Base-by-base conservation (phyloP, 2,797 vertebrate species). In the Toxotes lorentzi region DNA sequence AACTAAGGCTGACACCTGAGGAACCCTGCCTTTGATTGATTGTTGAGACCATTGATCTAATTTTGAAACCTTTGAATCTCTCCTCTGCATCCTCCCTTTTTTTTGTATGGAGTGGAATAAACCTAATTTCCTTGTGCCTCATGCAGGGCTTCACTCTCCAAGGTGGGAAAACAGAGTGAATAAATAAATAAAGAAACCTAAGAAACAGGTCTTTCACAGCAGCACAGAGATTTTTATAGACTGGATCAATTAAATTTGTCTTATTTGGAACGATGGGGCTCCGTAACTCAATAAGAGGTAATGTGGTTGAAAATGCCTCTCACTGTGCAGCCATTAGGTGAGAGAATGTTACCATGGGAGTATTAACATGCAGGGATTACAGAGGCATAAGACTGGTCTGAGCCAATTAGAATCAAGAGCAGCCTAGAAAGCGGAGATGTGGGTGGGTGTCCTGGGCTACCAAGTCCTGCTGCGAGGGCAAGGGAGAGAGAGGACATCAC, bases 181-280 rank as follows among this genome's bases (percentile, higher is more conserved):
- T 95, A 95, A 95, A 96, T 94, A 96, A 95, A 94, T 89, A 93
- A 91, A 92, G 70, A 92, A 94, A 91, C 69, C 78, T 16, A 70
- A 84, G 89, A 87, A 94, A 87, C 85, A 40, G 88, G 88, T 87
- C 90, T 82, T 92, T 95, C 95, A 93, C 93, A 94, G 94, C 92
- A 19, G 90, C 85, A 83, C 81, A 23, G 70, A 90, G 93, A 94
- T 94, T 96, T 96, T 95, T 94, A 88, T 97, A 96, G 96, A 96
- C 96, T 95, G 93, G 96, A 96, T 96, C 96, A 96, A 97, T 98
- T 97, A 96, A 95, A 98, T 97, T 97, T 97, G 97, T 96, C 95
- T 97, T 97, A 97, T 97, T 97, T 96, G 96, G 94, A 96, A 96
- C 96, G 95, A 96, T 96, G 96, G 97, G 96, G 96, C 95, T 95